Evolutionary conservation across 2,797 vertebrate species (phyloP).

Genomic region (Chromis chromis): DNA sequence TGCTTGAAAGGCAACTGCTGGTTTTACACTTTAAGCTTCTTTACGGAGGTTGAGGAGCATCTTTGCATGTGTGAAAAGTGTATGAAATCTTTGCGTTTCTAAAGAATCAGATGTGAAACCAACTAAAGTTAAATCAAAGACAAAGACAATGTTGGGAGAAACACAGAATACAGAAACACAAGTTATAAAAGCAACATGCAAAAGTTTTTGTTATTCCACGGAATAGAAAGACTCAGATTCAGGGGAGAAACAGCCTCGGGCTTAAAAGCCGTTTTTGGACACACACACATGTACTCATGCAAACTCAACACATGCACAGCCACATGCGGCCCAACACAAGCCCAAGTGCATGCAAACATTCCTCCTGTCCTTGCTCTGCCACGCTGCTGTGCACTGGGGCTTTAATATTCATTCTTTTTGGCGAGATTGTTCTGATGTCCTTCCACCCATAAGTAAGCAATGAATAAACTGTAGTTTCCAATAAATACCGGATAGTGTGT

Average conservation of each 20-base stretch:
- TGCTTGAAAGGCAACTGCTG: conserved; percentile 7
- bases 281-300: conserved; percentile 39
- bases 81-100: no score
- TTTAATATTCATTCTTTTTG: conserved; percentile 77
- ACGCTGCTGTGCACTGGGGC: conserved; percentile 35
- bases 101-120: no score
- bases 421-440: conserved; percentile 67
- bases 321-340: conserved; percentile 21
- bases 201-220: conserved; percentile 24
- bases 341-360: conserved; percentile 34
- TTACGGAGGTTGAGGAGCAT: no score
- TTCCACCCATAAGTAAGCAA: conserved; percentile 78
- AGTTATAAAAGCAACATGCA: not conserved
- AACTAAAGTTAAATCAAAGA: no score
- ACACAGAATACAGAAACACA: not conserved
- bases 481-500: conserved; percentile 67
- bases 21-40: not conserved
- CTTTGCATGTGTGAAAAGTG: no score
- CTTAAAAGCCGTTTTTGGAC: conserved; percentile 2
- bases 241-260: conserved; percentile 39
- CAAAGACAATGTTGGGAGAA: not conserved
- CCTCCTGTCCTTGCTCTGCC: conserved; percentile 50
- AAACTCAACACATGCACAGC: conserved; percentile 41
- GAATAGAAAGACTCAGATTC: conserved; percentile 16
- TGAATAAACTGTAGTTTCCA: conserved; percentile 79